These are phyloP conservation scores for Lethenteron camtschaticum DNA, from an alignment of 2,113 vertebrate species.

Conservation along the genomic window DNA sequence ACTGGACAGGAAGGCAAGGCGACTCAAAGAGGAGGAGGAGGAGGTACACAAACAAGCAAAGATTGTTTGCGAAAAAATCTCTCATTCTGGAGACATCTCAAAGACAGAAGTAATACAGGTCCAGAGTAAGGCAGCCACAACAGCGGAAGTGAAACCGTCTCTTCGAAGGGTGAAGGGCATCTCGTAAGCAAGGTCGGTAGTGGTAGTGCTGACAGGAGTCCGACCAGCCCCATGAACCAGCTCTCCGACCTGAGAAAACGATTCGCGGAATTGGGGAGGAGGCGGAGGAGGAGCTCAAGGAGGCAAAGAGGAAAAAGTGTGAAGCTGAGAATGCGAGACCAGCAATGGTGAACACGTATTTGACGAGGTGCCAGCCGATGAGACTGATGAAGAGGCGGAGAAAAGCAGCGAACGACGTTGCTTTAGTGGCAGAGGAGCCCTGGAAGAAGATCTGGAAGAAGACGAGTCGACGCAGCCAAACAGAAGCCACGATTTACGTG, in stretches of 20 bases:
- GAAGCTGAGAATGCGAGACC: not conserved
- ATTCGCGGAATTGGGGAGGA: constrained; percentile 5
- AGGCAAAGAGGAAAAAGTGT: not conserved
- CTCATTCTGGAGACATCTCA: no score
- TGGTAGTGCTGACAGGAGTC: no score
- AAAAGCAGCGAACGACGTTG: not conserved
- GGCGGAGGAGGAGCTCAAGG: not conserved
- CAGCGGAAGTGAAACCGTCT: no score
- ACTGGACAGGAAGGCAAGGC: no score
- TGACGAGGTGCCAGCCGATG: not conserved
- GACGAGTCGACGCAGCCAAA: not conserved
- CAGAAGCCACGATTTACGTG: not conserved
- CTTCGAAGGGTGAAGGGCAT: no score
- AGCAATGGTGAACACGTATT: not conserved
- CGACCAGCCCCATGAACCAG: no score
- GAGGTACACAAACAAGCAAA: no score
- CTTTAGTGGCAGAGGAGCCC: not conserved
- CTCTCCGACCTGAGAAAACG: constrained; percentile 4
- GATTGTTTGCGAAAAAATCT: no score
- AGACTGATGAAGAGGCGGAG: not conserved
- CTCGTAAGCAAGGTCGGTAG: no score
- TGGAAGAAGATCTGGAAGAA: not conserved
- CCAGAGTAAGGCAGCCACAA: no score
- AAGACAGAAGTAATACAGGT: no score
- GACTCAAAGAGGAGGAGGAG: no score